Evolutionary conservation across 2,888 invertebrate species (phyloP).

Genomic region (Eupithecia vulgata): DNA sequence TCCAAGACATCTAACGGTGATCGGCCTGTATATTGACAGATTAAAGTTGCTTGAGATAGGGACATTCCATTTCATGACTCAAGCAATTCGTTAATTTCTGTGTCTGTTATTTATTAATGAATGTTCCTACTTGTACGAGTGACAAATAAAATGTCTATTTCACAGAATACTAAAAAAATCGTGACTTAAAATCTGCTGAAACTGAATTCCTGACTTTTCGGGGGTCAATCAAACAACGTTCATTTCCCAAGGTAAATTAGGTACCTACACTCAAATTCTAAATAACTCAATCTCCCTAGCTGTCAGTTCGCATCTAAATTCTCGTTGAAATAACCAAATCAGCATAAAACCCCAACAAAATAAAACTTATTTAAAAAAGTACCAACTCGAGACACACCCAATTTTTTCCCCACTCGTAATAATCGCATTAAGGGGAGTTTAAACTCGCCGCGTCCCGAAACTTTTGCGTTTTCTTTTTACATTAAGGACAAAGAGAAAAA

Average conservation of each 20-base stretch:
- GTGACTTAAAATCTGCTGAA: too few species aligned
- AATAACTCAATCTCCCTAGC: slow-evolving; percentile 21
- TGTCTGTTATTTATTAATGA: too few species aligned
- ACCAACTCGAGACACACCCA: slow-evolving; percentile 41
- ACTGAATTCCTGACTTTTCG: neutral
- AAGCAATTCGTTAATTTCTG: too few species aligned
- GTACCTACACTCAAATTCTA: neutral
- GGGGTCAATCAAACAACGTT: neutral
- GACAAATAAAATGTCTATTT: too few species aligned
- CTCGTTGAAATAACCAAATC: slow-evolving; percentile 35
- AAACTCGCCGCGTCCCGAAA: slow-evolving; percentile 74
- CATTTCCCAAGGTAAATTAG: slow-evolving; percentile 13
- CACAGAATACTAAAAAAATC: too few species aligned
- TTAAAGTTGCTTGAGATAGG: too few species aligned
- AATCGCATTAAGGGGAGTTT: slow-evolving; percentile 80
- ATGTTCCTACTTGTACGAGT: too few species aligned
- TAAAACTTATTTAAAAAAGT: slow-evolving; percentile 43
- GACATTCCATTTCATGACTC: too few species aligned
- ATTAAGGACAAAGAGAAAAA: slow-evolving; percentile 76
- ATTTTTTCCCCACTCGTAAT: slow-evolving; percentile 79
- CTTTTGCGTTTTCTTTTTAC: slow-evolving; percentile 81
- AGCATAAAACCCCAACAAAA: slow-evolving; percentile 44
- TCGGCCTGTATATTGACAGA: too few species aligned
- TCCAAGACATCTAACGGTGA: too few species aligned
- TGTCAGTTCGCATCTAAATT: slow-evolving; percentile 26